Base-by-base conservation (phyloP, 2,797 vertebrate species). In the Euthynnus affinis region DNA sequence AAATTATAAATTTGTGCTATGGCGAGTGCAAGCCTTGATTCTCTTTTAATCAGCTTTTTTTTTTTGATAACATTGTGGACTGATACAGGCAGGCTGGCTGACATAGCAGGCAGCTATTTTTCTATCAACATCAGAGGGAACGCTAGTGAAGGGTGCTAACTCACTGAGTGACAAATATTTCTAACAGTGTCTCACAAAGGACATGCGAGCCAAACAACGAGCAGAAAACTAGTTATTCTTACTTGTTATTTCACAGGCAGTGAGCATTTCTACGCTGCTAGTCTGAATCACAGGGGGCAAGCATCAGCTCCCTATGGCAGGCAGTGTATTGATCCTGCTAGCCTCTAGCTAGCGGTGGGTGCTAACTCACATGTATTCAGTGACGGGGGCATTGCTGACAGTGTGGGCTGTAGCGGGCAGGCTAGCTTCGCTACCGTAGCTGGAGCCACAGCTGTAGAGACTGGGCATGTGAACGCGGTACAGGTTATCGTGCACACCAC, bases 401-500 rank as follows among this genome's bases (percentile, higher is more conserved):
- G 98, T 99, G 95, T 99, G 98, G 63, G 98, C 98, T 8, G 98
- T 98, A 8, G 98, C 98, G 2, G 98, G 98, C 89, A 99, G 97
- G 96, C 98, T 99, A 95, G 96, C 96, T 94, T 99, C 98, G 51
- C 98, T 99, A 92, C 98, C 98, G 62, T 99, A 99, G 96, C 98
- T 99, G 96, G 98, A 99, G 29, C 98, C 98, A 80, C 98, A 99
- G 95, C 98, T 99, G 93, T 99, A 99, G 84, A 99, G 93, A 83
- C 98, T 99, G 87, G 98, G 98, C 98, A 99, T 99, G 96, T 99
- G 98, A 84, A 99, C 98, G 66, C 98, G 96, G 95, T 99, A 99
- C 89, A 99, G 96, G 95, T 99, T 99, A 96, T 99, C 98, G 34
- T 98, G 98, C 71, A 91, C 92, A 4, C 93, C 93, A 74, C 89